Percentiles rank a stretch among this genome's conserved stretches.
These are phyloP conservation scores for Bujurquina vittata DNA, from an alignment of 2,113 vertebrate species.

Conservation along the genomic window DNA sequence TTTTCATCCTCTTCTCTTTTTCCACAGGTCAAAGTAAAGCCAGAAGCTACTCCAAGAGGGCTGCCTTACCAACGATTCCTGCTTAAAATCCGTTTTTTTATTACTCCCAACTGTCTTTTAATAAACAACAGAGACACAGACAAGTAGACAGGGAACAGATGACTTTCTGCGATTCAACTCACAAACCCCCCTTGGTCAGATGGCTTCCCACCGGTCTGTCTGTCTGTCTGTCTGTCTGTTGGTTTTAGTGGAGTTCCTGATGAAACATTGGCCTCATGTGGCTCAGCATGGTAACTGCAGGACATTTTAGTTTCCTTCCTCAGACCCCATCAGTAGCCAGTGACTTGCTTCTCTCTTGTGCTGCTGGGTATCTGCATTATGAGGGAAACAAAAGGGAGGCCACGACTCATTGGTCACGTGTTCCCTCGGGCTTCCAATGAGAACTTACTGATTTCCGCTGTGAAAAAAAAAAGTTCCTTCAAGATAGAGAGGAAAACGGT, in stretches of 20 bases:
- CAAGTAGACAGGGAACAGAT: constrained; percentile 22
- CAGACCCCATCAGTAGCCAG: not conserved
- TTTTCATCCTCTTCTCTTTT: constrained; percentile 3
- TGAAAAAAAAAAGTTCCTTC: constrained; percentile 17
- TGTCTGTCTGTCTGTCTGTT: constrained; percentile 23
- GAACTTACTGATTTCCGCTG: not conserved
- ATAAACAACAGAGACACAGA: constrained; percentile 34
- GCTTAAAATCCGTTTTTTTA: constrained; percentile 42
- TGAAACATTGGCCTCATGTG: constrained; percentile 70
- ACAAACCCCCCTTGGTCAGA: constrained; percentile 16
- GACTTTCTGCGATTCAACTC: constrained; percentile 20
- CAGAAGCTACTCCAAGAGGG: constrained; percentile 29
- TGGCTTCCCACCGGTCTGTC: constrained; percentile 13
- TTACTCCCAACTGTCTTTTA: constrained; percentile 40
- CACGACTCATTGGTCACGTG: not conserved
- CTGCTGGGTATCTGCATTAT: constrained; percentile 19
- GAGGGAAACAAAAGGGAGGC: constrained; percentile 35
- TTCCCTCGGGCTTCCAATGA: constrained; percentile 16
- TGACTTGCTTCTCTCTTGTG: constrained; percentile 25
- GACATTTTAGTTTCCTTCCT: constrained; percentile 6
- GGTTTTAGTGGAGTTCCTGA: constrained; percentile 43
- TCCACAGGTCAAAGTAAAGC: constrained; percentile 76
- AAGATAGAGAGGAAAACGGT: not conserved
- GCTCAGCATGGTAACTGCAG: constrained; percentile 45
- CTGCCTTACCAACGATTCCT: constrained; percentile 64